These are phyloP conservation scores for Drosophila tsacasi DNA, from an alignment of 1,140 invertebrate genomes.

Conservation along the genomic window DNA sequence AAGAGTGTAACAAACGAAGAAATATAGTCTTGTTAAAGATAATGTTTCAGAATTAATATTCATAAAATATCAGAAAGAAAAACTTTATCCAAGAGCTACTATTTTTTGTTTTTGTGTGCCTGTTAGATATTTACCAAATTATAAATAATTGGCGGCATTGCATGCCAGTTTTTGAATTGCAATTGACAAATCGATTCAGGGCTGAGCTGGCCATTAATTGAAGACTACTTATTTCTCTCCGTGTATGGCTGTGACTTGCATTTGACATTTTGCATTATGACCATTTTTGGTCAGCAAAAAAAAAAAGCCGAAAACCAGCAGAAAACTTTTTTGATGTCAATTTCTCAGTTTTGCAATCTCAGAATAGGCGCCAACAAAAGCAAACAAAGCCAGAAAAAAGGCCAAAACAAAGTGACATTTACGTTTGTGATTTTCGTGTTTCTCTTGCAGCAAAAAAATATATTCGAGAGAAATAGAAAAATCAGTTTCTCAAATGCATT, in stretches of 20 bases:
- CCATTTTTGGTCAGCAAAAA: constrained; percentile 59
- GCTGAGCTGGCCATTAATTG: constrained; percentile 15
- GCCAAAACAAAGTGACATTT: constrained; percentile 59
- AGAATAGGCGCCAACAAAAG: constrained; percentile 70
- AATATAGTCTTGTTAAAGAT: neutral
- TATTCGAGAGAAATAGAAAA: constrained; percentile 10
- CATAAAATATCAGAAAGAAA: neutral
- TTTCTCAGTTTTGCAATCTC: constrained; percentile 62
- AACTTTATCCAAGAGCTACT: neutral
- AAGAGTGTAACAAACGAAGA: too few species aligned
- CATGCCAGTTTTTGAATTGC: neutral
- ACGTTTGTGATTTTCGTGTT: constrained; percentile 33
- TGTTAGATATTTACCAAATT: neutral
- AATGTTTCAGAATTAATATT: neutral
- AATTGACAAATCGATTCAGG: constrained; percentile 8
- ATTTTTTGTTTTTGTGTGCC: constrained; percentile 1
- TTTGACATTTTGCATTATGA: constrained; percentile 74
- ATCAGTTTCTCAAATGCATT: constrained; percentile 45
- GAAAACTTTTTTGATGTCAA: constrained; percentile 41
- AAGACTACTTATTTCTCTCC: constrained; percentile 37
- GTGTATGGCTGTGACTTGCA: constrained; percentile 50
- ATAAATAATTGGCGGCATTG: constrained; percentile 9
- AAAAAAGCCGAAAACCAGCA: constrained; percentile 40
- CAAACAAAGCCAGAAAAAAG: constrained; percentile 42
- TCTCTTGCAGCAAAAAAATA: constrained; percentile 23